These are phyloP conservation scores for Callocephalon fimbriatum DNA, from an alignment of 2,113 vertebrate species.

Conservation along the genomic window DNA sequence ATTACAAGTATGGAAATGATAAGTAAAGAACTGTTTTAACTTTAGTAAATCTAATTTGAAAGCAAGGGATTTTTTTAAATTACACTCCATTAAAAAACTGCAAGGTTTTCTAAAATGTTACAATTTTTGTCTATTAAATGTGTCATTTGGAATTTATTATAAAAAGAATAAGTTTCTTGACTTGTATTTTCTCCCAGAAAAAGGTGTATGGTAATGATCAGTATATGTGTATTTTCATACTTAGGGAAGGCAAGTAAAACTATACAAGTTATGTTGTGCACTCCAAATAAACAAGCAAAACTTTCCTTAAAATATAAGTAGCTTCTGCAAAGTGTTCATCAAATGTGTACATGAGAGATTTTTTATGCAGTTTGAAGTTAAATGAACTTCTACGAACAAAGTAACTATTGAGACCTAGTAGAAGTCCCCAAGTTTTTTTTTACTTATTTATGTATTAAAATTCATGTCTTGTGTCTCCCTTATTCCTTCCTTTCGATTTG, in stretches of 20 bases:
- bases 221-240: neutral
- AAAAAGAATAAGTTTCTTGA: neutral
- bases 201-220: neutral
- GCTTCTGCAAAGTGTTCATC: neutral
- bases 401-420: neutral
- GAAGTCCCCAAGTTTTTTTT: neutral
- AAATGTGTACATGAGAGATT: neutral
- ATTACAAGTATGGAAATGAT: neutral
- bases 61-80: neutral
- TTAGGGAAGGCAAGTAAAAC: neutral
- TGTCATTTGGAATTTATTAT: neutral
- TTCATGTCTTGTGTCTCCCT: neutral
- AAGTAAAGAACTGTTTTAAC: neutral
- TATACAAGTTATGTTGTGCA: neutral
- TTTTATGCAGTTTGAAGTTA: neutral
- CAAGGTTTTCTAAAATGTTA: neutral
- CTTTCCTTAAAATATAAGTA: neutral
- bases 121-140: neutral
- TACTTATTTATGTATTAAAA: neutral
- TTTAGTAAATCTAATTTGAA: neutral
- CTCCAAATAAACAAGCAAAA: neutral
- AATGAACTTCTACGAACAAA: neutral
- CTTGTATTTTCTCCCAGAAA: neutral
- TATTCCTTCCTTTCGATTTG: neutral
- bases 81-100: neutral